A percentile compares a stretch with the other conserved stretches of the same genome.
These are phyloP conservation scores for Mugil cephalus DNA, from an alignment of 2,113 vertebrate species.

Conservation along the genomic window DNA sequence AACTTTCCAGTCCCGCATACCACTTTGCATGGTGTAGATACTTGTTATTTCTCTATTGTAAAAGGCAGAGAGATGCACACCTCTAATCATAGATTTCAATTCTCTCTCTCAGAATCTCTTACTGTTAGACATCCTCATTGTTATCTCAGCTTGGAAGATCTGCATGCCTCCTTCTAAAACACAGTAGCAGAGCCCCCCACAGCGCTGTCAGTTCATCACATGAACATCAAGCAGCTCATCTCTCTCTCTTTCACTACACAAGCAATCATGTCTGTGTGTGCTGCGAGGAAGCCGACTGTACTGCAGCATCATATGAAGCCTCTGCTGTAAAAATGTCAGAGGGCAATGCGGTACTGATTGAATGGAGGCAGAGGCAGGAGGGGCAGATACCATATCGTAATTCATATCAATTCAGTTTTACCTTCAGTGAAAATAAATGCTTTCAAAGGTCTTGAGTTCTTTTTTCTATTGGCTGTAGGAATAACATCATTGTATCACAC, in stretches of 20 bases:
- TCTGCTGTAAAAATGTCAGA: constrained; percentile 21
- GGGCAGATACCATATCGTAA: neutral
- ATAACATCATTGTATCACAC: neutral
- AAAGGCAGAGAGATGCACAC: too few relatives aligned
- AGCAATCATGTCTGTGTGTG: constrained; percentile 20
- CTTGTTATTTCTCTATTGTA: too few relatives aligned
- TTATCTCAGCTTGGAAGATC: neutral
- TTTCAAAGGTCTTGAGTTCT: neutral
- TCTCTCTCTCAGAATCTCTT: neutral
- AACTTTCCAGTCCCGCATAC: too few relatives aligned
- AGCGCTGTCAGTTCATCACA: constrained; percentile 5
- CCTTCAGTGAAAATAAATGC: neutral
- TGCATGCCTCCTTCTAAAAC: neutral
- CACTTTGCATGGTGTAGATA: too few relatives aligned
- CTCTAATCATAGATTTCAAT: neutral
- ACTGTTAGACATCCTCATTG: neutral
- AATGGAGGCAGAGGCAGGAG: constrained; percentile 6
- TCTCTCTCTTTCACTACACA: neutral
- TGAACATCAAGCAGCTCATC: constrained; percentile 2
- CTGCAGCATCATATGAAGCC: neutral
- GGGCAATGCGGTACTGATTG: constrained; percentile 36
- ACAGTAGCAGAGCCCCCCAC: neutral
- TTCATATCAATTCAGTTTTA: constrained; percentile 30
- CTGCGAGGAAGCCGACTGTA: neutral
- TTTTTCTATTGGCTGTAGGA: constrained; percentile 5